Evolutionary conservation across 1,140 invertebrate genomes (phyloP).

Genomic region (Cherax quadricarinatus): DNA sequence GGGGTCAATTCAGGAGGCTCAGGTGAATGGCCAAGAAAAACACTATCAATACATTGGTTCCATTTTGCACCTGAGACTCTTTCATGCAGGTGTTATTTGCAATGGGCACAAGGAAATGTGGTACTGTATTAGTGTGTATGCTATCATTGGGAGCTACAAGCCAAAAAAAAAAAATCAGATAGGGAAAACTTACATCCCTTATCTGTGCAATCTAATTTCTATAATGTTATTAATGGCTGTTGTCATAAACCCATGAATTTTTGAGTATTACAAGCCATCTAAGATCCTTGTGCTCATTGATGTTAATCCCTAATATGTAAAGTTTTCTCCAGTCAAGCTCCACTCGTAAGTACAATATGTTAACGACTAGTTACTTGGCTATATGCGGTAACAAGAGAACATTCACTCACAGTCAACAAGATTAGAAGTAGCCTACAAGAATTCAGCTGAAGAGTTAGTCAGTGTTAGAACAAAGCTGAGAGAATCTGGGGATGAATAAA

Average conservation of each 20-base stretch:
- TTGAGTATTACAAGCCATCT: constrained; percentile 31
- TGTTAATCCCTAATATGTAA: constrained; percentile 33
- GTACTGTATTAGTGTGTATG: neutral
- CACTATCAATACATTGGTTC: constrained; percentile 23
- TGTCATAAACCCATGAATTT: constrained; percentile 25
- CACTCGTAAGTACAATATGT: constrained; percentile 56
- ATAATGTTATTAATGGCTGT: constrained; percentile 30
- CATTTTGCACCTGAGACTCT: constrained; percentile 46
- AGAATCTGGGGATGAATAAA: constrained; percentile 7
- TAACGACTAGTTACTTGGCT: constrained; percentile 58
- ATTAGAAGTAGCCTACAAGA: constrained; percentile 52
- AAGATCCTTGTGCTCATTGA: constrained; percentile 52
- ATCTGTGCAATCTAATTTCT: constrained; percentile 35
- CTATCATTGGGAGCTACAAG: constrained; percentile 52
- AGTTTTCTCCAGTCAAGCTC: constrained; percentile 53
- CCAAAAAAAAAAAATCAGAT: constrained; percentile 13
- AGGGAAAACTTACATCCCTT: neutral
- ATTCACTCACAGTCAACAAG: constrained; percentile 57
- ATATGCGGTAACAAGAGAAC: constrained; percentile 54
- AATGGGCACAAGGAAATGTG: constrained; percentile 59
- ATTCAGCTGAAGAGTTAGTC: constrained; percentile 32
- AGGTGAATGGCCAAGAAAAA: constrained; percentile 38
- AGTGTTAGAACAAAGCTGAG: constrained; percentile 38
- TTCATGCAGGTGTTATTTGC: constrained; percentile 25
- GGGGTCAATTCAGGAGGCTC: constrained; percentile 51